Conservation (phyloP, 2,797 vertebrate species). For the Tadarida brasiliensis region DNA sequence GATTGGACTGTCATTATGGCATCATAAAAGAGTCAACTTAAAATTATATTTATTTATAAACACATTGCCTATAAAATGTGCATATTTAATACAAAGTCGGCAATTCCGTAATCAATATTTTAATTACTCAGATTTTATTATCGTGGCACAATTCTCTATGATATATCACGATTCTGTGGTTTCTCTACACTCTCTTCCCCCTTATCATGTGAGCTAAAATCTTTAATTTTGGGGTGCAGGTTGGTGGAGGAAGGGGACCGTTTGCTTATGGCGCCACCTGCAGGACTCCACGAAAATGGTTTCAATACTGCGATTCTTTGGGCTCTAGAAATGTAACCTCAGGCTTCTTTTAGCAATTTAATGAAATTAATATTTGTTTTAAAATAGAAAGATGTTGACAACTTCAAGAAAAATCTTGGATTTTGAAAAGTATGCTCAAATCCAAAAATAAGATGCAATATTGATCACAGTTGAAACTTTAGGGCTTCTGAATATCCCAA, state of each 20-base stretch:
- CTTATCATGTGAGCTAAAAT: not conserved
- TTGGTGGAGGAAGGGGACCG: not conserved
- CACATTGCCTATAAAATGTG: conserved; percentile 46
- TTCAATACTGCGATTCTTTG: not conserved
- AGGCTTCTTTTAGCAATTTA: not conserved
- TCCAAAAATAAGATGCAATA: not conserved
- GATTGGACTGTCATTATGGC: conserved; percentile 32
- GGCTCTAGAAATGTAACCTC: not conserved
- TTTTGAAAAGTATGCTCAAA: not conserved
- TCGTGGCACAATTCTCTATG: not conserved
- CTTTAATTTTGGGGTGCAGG: not conserved
- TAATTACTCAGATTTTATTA: conserved; percentile 58
- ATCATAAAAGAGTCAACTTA: conserved; percentile 66
- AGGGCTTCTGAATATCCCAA: not conserved
- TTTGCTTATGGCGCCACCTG: conserved; percentile 84
- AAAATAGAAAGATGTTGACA: not conserved
- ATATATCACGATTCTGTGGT: not conserved
- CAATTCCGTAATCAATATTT: conserved; percentile 71
- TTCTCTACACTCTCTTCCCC: not conserved
- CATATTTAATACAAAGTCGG: conserved; percentile 57
- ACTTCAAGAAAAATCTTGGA: not conserved
- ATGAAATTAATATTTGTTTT: not conserved
- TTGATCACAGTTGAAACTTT: not conserved
- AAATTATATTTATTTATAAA: conserved; percentile 65
- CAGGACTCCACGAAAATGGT: conserved; percentile 52